phyloP scores from a whole-genome alignment of 1,140 invertebrate species.

The Diabrotica virgifera region DNA sequence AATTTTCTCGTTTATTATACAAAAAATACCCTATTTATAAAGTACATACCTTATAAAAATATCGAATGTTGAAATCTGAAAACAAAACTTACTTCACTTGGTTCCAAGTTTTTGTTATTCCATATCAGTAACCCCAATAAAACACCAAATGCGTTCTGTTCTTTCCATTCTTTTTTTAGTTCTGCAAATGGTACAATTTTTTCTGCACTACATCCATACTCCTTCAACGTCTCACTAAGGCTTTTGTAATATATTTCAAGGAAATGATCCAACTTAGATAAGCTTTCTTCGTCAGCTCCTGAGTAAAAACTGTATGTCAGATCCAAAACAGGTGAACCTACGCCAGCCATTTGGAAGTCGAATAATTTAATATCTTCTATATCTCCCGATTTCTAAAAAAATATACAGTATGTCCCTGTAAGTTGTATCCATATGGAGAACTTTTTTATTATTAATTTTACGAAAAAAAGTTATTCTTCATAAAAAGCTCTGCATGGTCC shows the following conservation, averaged over 20 bases:
- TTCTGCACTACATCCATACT: constrained; percentile 48
- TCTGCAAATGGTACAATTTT: constrained; percentile 49
- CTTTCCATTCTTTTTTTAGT: constrained; percentile 45
- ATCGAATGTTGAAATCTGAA: too few species aligned
- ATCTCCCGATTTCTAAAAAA: constrained; percentile 20
- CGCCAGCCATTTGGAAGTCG: constrained; percentile 57
- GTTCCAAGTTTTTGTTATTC: too few species aligned
- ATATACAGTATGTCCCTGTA: too few species aligned
- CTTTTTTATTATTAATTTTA: constrained; percentile 34
- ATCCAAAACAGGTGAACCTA: constrained; percentile 57
- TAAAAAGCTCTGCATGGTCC: too few species aligned
- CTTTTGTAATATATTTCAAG: constrained; percentile 55
- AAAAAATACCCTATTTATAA: too few species aligned
- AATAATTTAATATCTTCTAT: constrained; percentile 35
- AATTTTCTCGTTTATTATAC: too few species aligned
- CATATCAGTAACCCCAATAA: constrained; percentile 26
- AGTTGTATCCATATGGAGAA: too few species aligned
- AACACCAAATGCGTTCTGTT: constrained; percentile 43
- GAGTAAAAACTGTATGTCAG: constrained; percentile 57
- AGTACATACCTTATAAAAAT: too few species aligned
- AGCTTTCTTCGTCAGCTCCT: constrained; percentile 51
- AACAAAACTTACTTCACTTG: too few species aligned
- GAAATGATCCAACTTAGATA: constrained; percentile 49
- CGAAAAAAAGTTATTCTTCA: too few species aligned
- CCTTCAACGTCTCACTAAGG: constrained; percentile 43